Base-by-base conservation (phyloP, 2,888 invertebrate species). In the Mamestra brassicae region DNA sequence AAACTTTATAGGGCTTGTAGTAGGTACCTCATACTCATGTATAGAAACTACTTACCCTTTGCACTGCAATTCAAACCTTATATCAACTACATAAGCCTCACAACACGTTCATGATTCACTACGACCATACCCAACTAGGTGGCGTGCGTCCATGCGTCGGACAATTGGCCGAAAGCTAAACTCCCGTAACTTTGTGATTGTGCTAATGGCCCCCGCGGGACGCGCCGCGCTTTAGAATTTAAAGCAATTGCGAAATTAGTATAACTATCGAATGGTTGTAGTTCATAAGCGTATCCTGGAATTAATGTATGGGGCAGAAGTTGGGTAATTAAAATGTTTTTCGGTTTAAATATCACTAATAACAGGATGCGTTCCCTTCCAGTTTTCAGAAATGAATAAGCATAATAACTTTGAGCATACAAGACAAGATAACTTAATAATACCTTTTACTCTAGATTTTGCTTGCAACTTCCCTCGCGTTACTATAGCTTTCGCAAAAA, bases 171-270 rank as follows among this genome's bases (percentile, higher is more conserved):
- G n/a, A 80, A 66, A 72, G 55, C 54, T 66, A 65, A 83, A 73
- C 72, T 55, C 58, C 11, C 34, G 72, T 72, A 80, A 78, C 80
- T 78, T 83, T 52, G 58, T 66, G 62, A 80, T 83, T 66, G 66
- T 54, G 50, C 58, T 73, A 78, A 83, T 78, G 65, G 73, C 15
- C 4, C 73, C 50, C 54, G 10, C 42, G 62, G 68, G 62, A 66
- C 36, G 65, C 34, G 36, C 2, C 17, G 36, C 54, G 36, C 45
- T 78, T 58, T 66, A 58, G 50, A 69, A 63, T 83, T 69, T 78
- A 58, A 72, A 83, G 80, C 58, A 10, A 62, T 72, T 78, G 47
- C 58, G 42, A 57, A 68, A 76, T 81, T 71, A 67, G 13, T 67
- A 6, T 55, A 26, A 62, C 45, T 38, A 66, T 73, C 61, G 36